These are phyloP conservation scores for Platalea minor DNA, from an alignment of 2,797 vertebrate species.

Conservation along the genomic window DNA sequence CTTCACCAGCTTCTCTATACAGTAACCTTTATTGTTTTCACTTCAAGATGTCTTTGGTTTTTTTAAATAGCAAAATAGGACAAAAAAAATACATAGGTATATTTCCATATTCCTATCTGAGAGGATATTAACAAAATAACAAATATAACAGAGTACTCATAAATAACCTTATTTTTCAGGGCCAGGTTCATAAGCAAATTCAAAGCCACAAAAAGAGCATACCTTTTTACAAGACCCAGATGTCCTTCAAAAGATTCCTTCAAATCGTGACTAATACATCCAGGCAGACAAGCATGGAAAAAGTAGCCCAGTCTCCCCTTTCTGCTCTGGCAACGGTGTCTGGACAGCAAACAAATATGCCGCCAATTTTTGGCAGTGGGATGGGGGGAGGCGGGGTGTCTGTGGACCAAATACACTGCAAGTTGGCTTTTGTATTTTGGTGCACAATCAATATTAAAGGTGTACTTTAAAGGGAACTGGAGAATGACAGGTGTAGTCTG, in stretches of 20 bases:
- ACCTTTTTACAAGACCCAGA: background rate
- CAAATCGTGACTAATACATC: background rate
- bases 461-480: background rate
- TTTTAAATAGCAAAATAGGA: background rate
- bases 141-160: background rate
- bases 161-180: background rate
- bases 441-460: background rate
- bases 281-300: background rate
- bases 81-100: background rate
- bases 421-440: background rate
- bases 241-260: background rate
- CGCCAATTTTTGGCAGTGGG: background rate
- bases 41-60: background rate
- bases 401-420: background rate
- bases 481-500: background rate
- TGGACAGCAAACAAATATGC: background rate
- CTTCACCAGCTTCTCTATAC: background rate
- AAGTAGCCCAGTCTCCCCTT: background rate
- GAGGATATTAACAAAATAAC: background rate
- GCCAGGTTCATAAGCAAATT: background rate
- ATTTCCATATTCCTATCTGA: background rate
- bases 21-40: background rate
- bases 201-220: background rate
- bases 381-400: background rate
- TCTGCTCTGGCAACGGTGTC: background rate